Evolutionary conservation across 2,888 invertebrate species (phyloP), one percentile per base, ranked within the genome.

Genomic region (Brachypalpus laphriformis): DNA sequence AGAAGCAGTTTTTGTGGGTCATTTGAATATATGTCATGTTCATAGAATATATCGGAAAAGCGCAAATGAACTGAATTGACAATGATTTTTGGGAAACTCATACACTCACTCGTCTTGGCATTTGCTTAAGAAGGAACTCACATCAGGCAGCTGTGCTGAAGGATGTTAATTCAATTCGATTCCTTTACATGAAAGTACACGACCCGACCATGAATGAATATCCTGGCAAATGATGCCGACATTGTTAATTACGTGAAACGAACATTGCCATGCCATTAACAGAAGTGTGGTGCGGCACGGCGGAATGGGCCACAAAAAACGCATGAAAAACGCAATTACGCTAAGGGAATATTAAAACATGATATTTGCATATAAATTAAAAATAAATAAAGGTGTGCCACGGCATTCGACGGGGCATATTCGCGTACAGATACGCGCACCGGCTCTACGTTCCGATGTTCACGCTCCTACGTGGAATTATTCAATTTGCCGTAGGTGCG

Each of bases 341-440:
- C 81, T 66, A 81, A 85, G 85, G 45, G 85, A 85, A 85, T 85
- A 81, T 85, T 85, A 80, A 85, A 85, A 76, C 85, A 75, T 71
- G 80, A 75, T 85, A 85, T 85, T 85, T 85, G 85, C 85, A 85
- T 85, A 85, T 85, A 85, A 85, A 85, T 85, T 85, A 85, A 85
- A 81, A 85, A 80, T 85, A 85, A 85, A 85, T 85, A 85, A 80
- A 80, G 85, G 75, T 76, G 80, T 47, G 34, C 66, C 75, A 22
- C 54, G 16, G 34, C 16, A 71, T 31, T 22, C 57, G 57, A 22
- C 28, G 47, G 57, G 34, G 4, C 47, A 28, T 71, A 54, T 54
- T 68, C 28, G 28, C 54, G 40, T 22, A 31, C 61, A 16, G 14
- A 49, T 49, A 51, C 59, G 25, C 54, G n/a, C n/a, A n/a, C 14